Percentiles rank a stretch among this genome's conserved stretches.
These are phyloP conservation scores for Coryphaenoides rupestris DNA, from an alignment of 2,113 vertebrate species.

Conservation along the genomic window DNA sequence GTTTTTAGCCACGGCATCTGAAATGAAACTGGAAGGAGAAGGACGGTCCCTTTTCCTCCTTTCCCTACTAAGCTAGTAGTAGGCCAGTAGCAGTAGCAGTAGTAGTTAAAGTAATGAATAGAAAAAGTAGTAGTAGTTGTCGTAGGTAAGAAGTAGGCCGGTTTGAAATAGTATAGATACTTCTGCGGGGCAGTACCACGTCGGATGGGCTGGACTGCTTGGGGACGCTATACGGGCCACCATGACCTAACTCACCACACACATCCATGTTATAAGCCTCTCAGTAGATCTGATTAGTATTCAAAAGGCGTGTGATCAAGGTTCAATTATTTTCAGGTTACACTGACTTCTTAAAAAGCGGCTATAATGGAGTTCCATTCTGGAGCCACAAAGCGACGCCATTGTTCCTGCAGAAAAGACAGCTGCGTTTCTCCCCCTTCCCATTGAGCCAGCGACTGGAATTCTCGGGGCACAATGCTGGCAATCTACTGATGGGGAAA, in stretches of 20 bases:
- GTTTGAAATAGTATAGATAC: slow-evolving; percentile 37
- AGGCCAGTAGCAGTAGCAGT: slow-evolving; percentile 28
- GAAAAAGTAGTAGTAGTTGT: too few species aligned
- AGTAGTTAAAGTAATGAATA: too few species aligned
- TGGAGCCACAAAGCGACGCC: slow-evolving; percentile 32
- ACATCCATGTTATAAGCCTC: slow-evolving; percentile 37
- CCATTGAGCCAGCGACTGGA: slow-evolving; percentile 37
- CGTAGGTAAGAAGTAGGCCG: too few species aligned
- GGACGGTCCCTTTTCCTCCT: background rate
- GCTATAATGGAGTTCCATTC: slow-evolving; percentile 26
- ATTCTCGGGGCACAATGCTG: slow-evolving; percentile 51
- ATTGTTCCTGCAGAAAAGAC: slow-evolving; percentile 59
- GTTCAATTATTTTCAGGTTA: slow-evolving; percentile 44
- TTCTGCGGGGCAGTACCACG: slow-evolving; percentile 24
- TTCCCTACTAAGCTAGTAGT: too few species aligned
- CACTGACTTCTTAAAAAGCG: slow-evolving; percentile 24
- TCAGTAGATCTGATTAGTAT: slow-evolving; percentile 34
- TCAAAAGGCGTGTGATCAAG: slow-evolving; percentile 53
- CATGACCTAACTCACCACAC: slow-evolving; percentile 33
- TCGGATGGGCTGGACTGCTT: slow-evolving; percentile 18
- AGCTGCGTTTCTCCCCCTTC: slow-evolving; percentile 50
- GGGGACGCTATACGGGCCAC: slow-evolving; percentile 18
- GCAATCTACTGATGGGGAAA: slow-evolving; percentile 50
- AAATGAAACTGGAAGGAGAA: slow-evolving; percentile 31
- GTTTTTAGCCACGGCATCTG: slow-evolving; percentile 29